A percentile compares a stretch with the other conserved stretches of the same genome.
Conservation (phyloP, 2,888 invertebrate species). For the Amiota minor region DNA sequence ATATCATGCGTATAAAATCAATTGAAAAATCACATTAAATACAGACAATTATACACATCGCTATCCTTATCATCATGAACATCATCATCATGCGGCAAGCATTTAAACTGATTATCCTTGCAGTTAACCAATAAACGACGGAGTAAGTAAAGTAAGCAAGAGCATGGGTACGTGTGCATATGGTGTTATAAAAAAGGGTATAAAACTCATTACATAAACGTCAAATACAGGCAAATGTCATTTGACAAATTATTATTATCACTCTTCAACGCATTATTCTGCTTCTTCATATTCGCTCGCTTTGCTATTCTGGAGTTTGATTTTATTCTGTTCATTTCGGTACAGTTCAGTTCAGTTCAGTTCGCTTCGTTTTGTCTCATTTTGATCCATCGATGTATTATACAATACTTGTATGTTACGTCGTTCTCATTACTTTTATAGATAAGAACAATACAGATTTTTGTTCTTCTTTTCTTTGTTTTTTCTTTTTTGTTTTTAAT, state of each 20-base stretch:
- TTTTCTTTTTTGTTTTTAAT: no score
- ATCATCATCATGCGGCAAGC: conserved; percentile 15
- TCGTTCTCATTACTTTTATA: not conserved
- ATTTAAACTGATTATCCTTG: conserved; percentile 41
- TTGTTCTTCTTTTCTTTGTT: no score
- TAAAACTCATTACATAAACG: conserved; percentile 60
- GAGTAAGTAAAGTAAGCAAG: not conserved
- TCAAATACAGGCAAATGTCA: conserved; percentile 55
- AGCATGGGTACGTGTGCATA: not conserved
- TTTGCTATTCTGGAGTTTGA: no score
- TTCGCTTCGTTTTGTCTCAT: no score
- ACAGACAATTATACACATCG: conserved; percentile 4
- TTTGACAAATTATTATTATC: conserved; percentile 58
- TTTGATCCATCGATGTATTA: no score
- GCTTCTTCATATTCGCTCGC: not conserved
- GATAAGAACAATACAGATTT: not conserved
- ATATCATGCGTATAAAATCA: conserved; percentile 46
- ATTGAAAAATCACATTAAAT: conserved; percentile 57
- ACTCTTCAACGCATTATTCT: not conserved
- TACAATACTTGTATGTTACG: no score
- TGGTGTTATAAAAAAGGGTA: conserved; percentile 42
- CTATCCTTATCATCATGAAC: not conserved
- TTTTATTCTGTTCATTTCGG: no score
- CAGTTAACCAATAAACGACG: not conserved
- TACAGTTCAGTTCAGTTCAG: no score